Percentiles rank a stretch among this genome's conserved stretches.
phyloP scores from a whole-genome alignment of 2,888 invertebrate species.

The Mesoligia furuncula region DNA sequence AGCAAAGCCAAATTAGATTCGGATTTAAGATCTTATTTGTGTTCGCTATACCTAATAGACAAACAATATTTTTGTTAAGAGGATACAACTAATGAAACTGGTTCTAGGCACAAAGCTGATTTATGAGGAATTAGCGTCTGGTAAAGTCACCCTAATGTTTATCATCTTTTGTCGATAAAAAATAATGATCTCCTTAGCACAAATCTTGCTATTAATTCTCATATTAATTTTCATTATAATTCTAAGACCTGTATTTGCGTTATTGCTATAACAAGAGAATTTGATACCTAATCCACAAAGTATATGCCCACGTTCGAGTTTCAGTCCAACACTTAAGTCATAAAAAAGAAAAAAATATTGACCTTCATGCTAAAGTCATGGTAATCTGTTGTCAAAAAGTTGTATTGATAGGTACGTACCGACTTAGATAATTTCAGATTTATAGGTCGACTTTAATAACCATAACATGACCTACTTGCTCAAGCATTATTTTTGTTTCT shows the following conservation, averaged over 20 bases:
- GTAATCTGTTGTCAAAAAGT: not conserved
- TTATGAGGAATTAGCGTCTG: slow-evolving; percentile 29
- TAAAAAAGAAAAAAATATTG: not conserved
- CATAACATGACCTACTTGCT: not conserved
- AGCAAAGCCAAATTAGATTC: not conserved
- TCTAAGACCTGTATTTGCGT: slow-evolving; percentile 10
- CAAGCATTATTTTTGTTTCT: not conserved
- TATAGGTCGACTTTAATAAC: not conserved
- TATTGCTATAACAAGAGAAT: slow-evolving; percentile 3
- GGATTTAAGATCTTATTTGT: not conserved
- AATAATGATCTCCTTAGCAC: slow-evolving; percentile 15
- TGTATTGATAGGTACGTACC: not conserved
- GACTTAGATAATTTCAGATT: not conserved
- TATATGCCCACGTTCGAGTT: not conserved
- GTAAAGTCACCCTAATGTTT: slow-evolving; percentile 26
- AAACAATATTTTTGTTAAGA: not conserved
- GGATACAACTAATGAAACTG: not conserved
- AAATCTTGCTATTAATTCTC: not conserved
- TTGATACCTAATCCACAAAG: not conserved
- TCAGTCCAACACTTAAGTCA: not conserved
- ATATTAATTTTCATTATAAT: too few relatives aligned
- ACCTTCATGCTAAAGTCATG: not conserved
- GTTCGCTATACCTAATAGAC: not conserved
- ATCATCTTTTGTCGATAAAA: slow-evolving; percentile 41
- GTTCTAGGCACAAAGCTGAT: slow-evolving; percentile 12